phyloP scores from a whole-genome alignment of 2,888 invertebrate species.

The Plagodis dolabraria region DNA sequence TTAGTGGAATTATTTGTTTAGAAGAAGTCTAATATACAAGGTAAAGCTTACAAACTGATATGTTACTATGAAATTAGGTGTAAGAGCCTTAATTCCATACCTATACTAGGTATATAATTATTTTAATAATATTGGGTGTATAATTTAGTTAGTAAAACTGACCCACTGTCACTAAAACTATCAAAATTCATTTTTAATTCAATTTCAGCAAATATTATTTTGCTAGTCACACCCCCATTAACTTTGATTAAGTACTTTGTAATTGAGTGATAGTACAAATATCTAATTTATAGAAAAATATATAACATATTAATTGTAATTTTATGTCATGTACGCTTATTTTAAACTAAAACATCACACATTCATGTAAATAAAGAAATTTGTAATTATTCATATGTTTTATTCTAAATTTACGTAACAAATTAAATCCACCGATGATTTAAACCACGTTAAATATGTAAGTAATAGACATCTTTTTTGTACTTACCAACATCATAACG shows the following conservation, averaged over 20 bases:
- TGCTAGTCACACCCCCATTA: slow-evolving; percentile 82
- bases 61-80: slow-evolving; percentile 51
- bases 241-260: slow-evolving; percentile 78
- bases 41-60: slow-evolving; percentile 60
- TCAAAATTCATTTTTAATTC: slow-evolving; percentile 58
- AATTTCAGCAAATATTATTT: slow-evolving; percentile 78
- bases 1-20: slow-evolving; percentile 59
- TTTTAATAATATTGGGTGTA: slow-evolving; percentile 65
- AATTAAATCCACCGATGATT: too few species aligned
- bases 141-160: slow-evolving; percentile 48
- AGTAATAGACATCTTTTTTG: not conserved
- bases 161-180: slow-evolving; percentile 78
- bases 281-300: slow-evolving; percentile 83
- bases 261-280: slow-evolving; percentile 84
- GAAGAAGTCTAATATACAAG: slow-evolving; percentile 60
- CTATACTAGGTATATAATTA: slow-evolving; percentile 65
- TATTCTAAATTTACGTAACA: slow-evolving; percentile 35
- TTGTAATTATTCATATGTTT: slow-evolving; percentile 71
- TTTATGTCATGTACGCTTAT: slow-evolving; percentile 85
- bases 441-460: too few species aligned
- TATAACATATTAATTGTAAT: slow-evolving; percentile 82
- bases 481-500: not conserved
- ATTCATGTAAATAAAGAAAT: slow-evolving; percentile 81
- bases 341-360: slow-evolving; percentile 83
- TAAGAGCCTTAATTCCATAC: slow-evolving; percentile 66